These are phyloP conservation scores for Eurypyga helias DNA, from an alignment of 2,113 vertebrate genomes.

Conservation along the genomic window DNA sequence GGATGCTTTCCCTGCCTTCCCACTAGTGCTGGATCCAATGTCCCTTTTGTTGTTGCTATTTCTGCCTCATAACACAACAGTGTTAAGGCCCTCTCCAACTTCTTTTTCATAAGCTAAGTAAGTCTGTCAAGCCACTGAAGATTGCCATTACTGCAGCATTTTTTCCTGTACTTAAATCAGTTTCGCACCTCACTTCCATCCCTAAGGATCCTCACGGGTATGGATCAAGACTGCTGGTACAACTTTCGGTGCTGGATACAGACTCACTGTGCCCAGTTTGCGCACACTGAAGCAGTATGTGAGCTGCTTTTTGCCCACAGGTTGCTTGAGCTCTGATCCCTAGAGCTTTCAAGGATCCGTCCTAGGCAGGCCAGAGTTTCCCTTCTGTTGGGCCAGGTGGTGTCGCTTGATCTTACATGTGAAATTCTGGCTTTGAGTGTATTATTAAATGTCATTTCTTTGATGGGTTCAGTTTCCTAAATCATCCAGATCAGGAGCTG, in stretches of 20 bases:
- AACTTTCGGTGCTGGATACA: background rate
- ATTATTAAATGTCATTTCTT: conserved; percentile 5
- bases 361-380: background rate
- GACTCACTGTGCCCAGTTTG: background rate
- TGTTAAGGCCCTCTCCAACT: background rate
- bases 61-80: background rate
- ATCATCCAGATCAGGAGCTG: background rate
- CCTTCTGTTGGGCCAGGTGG: background rate
- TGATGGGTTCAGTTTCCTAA: background rate
- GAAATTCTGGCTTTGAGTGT: background rate
- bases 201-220: background rate
- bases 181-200: background rate
- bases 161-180: background rate
- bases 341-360: background rate
- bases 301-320: background rate
- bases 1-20: background rate
- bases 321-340: background rate
- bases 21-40: background rate
- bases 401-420: background rate
- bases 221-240: background rate
- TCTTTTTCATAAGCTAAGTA: background rate
- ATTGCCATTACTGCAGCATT: background rate
- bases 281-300: background rate
- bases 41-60: background rate
- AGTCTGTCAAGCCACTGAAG: background rate